Evolutionary conservation across 1,140 invertebrate species (phyloP).

Genomic region (Tetragonula clypearis): DNA sequence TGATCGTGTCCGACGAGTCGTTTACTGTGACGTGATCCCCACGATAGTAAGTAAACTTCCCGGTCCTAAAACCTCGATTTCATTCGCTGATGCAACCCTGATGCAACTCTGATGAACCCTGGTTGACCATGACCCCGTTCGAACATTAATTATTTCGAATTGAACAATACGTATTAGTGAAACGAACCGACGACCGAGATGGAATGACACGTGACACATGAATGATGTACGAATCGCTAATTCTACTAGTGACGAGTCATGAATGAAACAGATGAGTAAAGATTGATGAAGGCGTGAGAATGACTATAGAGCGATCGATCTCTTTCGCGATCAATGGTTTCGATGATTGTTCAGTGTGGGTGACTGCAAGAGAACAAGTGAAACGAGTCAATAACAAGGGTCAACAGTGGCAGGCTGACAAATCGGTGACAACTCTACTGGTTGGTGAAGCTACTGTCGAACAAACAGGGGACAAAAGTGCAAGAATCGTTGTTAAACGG

Average conservation of each 20-base stretch:
- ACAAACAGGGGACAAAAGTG: not conserved
- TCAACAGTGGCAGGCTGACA: not conserved
- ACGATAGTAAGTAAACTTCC: not conserved
- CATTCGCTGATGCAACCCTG: not conserved
- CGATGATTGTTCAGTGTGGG: slow-evolving; percentile 20
- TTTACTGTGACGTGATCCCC: not conserved
- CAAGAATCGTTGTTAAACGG: not conserved
- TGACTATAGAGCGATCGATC: not conserved
- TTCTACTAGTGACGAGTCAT: not conserved
- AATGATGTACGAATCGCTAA: not conserved
- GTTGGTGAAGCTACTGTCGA: not conserved
- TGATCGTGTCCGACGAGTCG: not conserved
- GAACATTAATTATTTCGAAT: not conserved
- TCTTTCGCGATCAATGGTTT: not conserved
- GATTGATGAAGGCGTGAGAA: not conserved
- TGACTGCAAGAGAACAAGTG: not conserved
- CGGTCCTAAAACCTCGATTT: not conserved
- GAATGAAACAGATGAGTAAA: not conserved
- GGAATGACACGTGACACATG: not conserved
- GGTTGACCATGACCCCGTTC: not conserved
- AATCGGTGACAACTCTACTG: slow-evolving; percentile 11
- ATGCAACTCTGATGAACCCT: not conserved
- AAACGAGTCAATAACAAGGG: not conserved
- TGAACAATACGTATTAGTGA: not conserved
- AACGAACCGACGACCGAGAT: not conserved